Conservation (phyloP, 2,797 vertebrate species). For the Arremon brunneinucha region DNA sequence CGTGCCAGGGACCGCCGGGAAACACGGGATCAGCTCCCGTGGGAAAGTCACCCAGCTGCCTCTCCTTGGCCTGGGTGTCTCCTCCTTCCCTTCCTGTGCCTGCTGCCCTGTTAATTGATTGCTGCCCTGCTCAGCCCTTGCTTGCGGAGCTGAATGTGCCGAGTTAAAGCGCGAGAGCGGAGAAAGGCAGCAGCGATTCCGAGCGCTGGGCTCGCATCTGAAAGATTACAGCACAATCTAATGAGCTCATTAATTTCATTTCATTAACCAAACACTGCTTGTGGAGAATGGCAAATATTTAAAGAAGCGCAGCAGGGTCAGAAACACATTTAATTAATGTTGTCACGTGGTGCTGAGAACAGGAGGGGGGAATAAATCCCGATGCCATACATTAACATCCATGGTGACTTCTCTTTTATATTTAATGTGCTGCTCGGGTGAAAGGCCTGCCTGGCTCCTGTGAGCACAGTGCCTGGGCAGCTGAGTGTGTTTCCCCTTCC, state of each 20-base stretch:
- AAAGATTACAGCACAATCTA: slow-evolving; percentile 69
- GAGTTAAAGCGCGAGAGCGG: not conserved
- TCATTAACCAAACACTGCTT: slow-evolving; percentile 72
- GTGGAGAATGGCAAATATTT: slow-evolving; percentile 74
- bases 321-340: slow-evolving; percentile 72
- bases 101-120: slow-evolving; percentile 32
- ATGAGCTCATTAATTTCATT: slow-evolving; percentile 76
- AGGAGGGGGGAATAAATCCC: slow-evolving; percentile 41
- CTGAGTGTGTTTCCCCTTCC: not conserved
- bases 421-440: slow-evolving; percentile 3
- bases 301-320: slow-evolving; percentile 73
- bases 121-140: not conserved
- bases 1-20: not conserved
- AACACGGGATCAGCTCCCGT: not conserved
- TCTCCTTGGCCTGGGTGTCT: not conserved
- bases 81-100: slow-evolving; percentile 1
- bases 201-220: slow-evolving; percentile 35
- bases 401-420: slow-evolving; percentile 45
- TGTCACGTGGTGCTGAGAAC: slow-evolving; percentile 50
- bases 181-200: not conserved
- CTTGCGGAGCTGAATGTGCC: not conserved
- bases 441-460: not conserved
- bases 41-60: not conserved
- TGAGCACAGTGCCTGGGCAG: not conserved
- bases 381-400: slow-evolving; percentile 44